A percentile compares a stretch with the other conserved stretches of the same genome.
Conservation (phyloP, 2,888 invertebrate species). For the Xanthostigma xanthostigma region DNA sequence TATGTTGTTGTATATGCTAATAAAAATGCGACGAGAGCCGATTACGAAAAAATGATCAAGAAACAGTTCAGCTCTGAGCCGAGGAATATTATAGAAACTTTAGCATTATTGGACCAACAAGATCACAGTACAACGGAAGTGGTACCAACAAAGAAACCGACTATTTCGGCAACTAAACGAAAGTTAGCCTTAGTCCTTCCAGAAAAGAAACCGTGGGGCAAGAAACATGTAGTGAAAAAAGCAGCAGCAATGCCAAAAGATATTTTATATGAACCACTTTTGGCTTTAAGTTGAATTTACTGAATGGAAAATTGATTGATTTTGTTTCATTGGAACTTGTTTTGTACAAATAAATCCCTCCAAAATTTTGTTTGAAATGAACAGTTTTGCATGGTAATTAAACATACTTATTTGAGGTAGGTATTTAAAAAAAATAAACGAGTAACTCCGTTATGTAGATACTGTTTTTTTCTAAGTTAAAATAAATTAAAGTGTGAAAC, state of each 20-base stretch:
- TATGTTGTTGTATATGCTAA: conserved; percentile 73
- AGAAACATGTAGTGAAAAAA: conserved; percentile 30
- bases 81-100: conserved; percentile 72
- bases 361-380: no score
- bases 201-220: conserved; percentile 36
- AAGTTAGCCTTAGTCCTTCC: conserved; percentile 41
- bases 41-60: conserved; percentile 31
- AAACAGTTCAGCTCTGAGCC: conserved; percentile 37
- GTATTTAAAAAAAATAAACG: no score
- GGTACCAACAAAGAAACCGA: conserved; percentile 28
- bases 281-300: conserved; percentile 45
- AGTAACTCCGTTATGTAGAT: no score
- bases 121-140: conserved; percentile 13
- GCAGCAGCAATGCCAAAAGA: conserved; percentile 37
- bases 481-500: no score
- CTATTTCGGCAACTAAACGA: conserved; percentile 44
- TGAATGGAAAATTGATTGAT: no score
- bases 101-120: conserved; percentile 55
- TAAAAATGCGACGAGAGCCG: conserved; percentile 52
- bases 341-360: no score
- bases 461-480: no score
- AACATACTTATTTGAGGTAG: no score
- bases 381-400: no score
- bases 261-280: conserved; percentile 40
- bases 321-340: no score